A percentile compares a stretch with the other conserved stretches of the same genome.
phyloP scores from a whole-genome alignment of 2,888 invertebrate genomes.

The Lasioglossum malachurum region DNA sequence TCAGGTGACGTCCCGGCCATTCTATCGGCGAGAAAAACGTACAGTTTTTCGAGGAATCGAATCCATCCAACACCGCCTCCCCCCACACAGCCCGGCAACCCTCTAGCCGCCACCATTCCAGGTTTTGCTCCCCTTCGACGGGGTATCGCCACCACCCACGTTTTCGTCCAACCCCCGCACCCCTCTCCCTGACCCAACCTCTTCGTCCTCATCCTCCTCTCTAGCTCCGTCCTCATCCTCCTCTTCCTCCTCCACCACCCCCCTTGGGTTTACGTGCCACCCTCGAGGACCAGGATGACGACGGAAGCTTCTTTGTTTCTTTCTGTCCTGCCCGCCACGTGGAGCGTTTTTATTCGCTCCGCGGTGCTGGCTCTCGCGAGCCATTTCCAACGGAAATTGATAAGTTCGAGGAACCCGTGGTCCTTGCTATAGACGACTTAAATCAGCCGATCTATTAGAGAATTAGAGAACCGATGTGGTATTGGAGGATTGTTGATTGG shows the following conservation, averaged over 20 bases:
- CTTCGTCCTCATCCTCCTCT: not conserved
- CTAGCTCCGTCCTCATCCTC: conserved; percentile 11
- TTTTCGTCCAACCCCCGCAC: conserved; percentile 67
- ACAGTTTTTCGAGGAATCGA: conserved; percentile 85
- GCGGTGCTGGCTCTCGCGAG: conserved; percentile 26
- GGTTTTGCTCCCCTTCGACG: conserved; percentile 52
- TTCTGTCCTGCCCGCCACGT: conserved; percentile 52
- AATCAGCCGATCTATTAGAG: not conserved
- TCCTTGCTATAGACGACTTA: not conserved
- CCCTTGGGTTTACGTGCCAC: conserved; percentile 61
- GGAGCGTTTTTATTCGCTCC: conserved; percentile 51
- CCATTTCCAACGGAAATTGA: conserved; percentile 19
- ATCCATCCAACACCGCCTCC: conserved; percentile 75
- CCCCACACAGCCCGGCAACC: not conserved
- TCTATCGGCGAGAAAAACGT: conserved; percentile 85
- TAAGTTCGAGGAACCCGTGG: conserved; percentile 24
- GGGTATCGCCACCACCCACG: conserved; percentile 70
- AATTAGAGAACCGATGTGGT: not conserved
- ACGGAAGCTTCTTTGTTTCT: conserved; percentile 77
- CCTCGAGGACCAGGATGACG: conserved; percentile 65
- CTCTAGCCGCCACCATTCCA: conserved; percentile 51
- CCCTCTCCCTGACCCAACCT: conserved; percentile 33
- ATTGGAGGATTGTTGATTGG: not conserved
- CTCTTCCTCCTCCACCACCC: conserved; percentile 11
- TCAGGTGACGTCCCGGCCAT: conserved; percentile 85